Evolutionary conservation across 2,888 invertebrate genomes (phyloP).

Genomic region (Escarpia spicata): DNA sequence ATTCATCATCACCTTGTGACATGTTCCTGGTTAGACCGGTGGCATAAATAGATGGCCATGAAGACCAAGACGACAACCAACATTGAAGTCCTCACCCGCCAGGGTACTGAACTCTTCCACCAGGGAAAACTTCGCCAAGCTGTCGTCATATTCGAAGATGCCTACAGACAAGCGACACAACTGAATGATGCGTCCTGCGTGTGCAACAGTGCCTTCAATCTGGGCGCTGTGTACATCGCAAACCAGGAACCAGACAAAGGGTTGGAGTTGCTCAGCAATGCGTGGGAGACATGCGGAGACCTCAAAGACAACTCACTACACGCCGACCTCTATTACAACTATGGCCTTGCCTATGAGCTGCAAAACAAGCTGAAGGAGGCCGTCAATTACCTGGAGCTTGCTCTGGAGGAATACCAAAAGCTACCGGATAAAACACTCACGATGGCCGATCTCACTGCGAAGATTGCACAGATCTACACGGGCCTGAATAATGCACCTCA

Average conservation of each 20-base stretch:
- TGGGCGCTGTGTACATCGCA: constrained; percentile 55
- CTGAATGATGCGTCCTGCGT: constrained; percentile 46
- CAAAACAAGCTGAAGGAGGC: constrained; percentile 44
- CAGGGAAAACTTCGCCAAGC: neutral
- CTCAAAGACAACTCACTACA: constrained; percentile 36
- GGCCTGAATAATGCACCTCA: constrained; percentile 24
- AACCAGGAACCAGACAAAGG: constrained; percentile 46
- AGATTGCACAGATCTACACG: constrained; percentile 33
- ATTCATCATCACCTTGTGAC: neutral
- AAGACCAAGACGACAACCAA: neutral
- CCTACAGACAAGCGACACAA: constrained; percentile 25
- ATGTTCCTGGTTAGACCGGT: neutral
- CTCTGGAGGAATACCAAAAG: constrained; percentile 47
- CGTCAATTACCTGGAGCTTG: constrained; percentile 47
- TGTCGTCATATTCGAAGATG: neutral
- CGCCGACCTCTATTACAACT: constrained; percentile 58
- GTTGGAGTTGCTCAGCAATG: constrained; percentile 35
- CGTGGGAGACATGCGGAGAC: neutral
- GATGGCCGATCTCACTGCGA: constrained; percentile 44
- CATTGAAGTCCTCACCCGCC: neutral
- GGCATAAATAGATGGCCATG: neutral
- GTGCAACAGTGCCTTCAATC: constrained; percentile 56
- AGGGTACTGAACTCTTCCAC: neutral
- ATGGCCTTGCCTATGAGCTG: constrained; percentile 54
- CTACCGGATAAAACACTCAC: constrained; percentile 45